Conservation (phyloP, 30 jellyfish, hydroid and myxozoan genomes). For the Catostylus mosaicus region DNA sequence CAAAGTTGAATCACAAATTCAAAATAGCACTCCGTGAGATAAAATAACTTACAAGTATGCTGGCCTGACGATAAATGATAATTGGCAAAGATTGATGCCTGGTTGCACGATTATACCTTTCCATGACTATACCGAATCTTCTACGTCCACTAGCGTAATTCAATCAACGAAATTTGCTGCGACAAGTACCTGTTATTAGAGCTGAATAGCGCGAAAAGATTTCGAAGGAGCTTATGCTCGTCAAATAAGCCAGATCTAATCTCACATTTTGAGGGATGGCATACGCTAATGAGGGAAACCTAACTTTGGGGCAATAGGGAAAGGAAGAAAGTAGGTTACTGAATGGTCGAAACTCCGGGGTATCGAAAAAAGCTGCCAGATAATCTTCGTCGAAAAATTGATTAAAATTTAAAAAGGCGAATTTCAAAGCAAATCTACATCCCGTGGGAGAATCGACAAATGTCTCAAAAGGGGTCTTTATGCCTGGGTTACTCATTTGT, state of each 20-base stretch:
- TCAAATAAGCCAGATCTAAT: neutral
- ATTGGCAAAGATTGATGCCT: slow-evolving; percentile 19
- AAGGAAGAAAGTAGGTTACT: no score
- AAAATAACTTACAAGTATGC: neutral
- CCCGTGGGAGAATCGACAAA: no score
- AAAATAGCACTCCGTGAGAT: no score
- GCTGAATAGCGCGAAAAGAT: neutral
- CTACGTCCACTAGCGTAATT: neutral
- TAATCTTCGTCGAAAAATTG: no score
- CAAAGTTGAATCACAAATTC: neutral
- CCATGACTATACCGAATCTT: neutral
- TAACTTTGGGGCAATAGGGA: no score
- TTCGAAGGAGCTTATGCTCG: neutral
- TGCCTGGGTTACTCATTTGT: no score
- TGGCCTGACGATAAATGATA: slow-evolving; percentile 22
- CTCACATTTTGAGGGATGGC: neutral
- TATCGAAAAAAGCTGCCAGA: no score
- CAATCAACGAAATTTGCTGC: neutral
- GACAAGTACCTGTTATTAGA: slow-evolving; percentile 19
- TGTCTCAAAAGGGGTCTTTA: no score
- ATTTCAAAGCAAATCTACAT: no score
- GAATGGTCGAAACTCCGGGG: no score
- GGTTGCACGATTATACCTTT: neutral
- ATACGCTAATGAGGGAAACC: no score
- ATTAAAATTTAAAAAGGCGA: no score